A percentile compares a stretch with the other conserved stretches of the same genome.
phyloP scores from a whole-genome alignment of 2,797 vertebrate species.

The Clarias laeviceps region DNA sequence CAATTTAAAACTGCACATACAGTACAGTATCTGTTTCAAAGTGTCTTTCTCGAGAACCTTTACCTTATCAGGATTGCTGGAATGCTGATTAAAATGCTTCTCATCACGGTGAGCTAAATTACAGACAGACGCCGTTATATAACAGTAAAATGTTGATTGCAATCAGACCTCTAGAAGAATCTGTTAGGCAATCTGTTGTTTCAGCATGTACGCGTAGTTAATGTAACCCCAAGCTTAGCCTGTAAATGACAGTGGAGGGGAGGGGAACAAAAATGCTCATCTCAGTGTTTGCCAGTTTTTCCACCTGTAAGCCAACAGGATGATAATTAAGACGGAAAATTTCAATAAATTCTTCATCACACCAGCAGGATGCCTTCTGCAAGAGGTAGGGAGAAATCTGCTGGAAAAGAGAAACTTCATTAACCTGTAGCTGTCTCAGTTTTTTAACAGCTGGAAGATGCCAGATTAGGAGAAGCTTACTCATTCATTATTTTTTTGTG shows the following conservation, averaged over 20 bases:
- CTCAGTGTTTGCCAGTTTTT: background rate
- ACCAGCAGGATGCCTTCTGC: slow-evolving; percentile 33
- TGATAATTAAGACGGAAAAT: slow-evolving; percentile 36
- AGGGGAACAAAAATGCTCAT: background rate
- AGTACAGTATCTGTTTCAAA: slow-evolving; percentile 18
- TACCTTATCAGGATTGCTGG: slow-evolving; percentile 16
- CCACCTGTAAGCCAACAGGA: slow-evolving; percentile 25
- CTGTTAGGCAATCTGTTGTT: slow-evolving; percentile 34
- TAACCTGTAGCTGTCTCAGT: slow-evolving; percentile 32
- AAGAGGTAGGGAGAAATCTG: slow-evolving; percentile 19
- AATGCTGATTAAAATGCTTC: slow-evolving; percentile 41
- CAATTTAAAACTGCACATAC: background rate
- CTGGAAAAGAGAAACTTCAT: slow-evolving; percentile 27
- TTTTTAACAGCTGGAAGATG: slow-evolving; percentile 50
- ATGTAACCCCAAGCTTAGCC: slow-evolving; percentile 12
- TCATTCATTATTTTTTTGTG: slow-evolving; percentile 34
- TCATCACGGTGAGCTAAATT: slow-evolving; percentile 42
- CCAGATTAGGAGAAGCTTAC: slow-evolving; percentile 44
- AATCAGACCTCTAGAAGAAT: slow-evolving; percentile 45
- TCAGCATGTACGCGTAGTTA: slow-evolving; percentile 22
- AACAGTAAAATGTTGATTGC: slow-evolving; percentile 44
- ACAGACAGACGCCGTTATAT: slow-evolving; percentile 30
- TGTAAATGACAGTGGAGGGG: background rate
- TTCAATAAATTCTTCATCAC: slow-evolving; percentile 33
- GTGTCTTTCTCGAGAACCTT: slow-evolving; percentile 1